Evolutionary conservation across 1,140 invertebrate species (phyloP), one percentile per base, ranked within the genome.

Genomic region (Nephila pilipes): DNA sequence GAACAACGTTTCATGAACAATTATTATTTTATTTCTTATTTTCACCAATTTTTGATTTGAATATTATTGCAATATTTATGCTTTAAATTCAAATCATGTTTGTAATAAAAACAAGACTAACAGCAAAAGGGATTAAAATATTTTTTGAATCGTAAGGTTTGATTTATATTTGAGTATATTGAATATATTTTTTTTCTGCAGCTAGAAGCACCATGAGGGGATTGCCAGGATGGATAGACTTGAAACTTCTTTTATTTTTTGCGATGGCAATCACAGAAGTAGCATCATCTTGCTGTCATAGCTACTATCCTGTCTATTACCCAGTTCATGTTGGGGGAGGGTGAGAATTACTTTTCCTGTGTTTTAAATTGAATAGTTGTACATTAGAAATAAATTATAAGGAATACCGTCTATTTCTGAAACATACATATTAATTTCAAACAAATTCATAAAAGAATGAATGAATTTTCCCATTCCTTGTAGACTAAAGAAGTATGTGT

Each of bases 291-390:
- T 79, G 65, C 32, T 90, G 88, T 32, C 54, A 57, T 12, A 46
- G 36, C 22, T 90, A 90, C 20, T 90, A 90, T 58, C 88, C 88
- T 54, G 65, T 90, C 10, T 90, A 90, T n/a, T 90, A 90, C 36
- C 88, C 88, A 1, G 88, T 90, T 16, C 88, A 90, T 80, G 88
- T 90, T 90, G 88, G 88, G 57, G 88, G 88, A 29, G 65, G 32
- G 54, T 57, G 57, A 90, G 58, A 69, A 88, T 18, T n/a, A 25
- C 46, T 46, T 46, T 46, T 10, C 2, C 6, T 46, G 6, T 46
- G 0, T 46, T 1, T 10, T 46, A 46, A 46, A 46, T 46, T 46
- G 0, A 46, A 46, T 46, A 16, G 55, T 57, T 57, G 55, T 57
- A 57, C 16, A 57, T 12, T 57, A 57, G 16, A 60, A 5, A 60